phyloP scores from a whole-genome alignment of 1,140 invertebrate species.

The Spodoptera litura region DNA sequence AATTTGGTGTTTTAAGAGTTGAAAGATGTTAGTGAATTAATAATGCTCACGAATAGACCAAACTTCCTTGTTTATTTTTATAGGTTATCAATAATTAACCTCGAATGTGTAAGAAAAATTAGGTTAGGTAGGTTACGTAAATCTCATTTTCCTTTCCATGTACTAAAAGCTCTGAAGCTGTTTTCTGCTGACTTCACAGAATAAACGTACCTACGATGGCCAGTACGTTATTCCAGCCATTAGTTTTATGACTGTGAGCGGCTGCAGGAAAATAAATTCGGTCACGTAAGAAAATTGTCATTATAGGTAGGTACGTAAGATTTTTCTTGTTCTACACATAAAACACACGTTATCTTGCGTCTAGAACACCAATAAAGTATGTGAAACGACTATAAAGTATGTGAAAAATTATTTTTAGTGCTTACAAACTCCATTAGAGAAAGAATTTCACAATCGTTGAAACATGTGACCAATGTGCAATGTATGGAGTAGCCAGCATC shows the following conservation, averaged over 20 bases:
- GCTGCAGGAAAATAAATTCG: constrained; percentile 55
- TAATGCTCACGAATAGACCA: no score
- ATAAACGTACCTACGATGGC: not conserved
- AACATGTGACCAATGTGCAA: not conserved
- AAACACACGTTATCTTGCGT: not conserved
- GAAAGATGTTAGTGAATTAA: no score
- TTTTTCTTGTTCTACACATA: constrained; percentile 2
- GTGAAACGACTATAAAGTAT: not conserved
- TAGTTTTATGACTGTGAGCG: constrained; percentile 53
- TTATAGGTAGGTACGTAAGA: constrained; percentile 3
- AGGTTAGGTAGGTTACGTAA: not conserved
- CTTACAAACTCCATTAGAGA: constrained; percentile 14
- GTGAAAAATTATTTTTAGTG: not conserved
- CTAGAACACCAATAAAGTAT: not conserved
- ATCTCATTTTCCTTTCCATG: not conserved
- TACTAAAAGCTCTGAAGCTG: constrained; percentile 1
- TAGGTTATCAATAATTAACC: no score
- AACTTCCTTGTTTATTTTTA: no score
- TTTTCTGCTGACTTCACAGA: constrained; percentile 26
- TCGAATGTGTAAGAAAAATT: no score
- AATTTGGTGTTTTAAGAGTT: no score
- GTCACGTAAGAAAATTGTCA: constrained; percentile 53
- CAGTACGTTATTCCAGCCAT: constrained; percentile 54
- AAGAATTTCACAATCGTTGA: constrained; percentile 10
- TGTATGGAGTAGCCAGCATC: not conserved